A percentile compares a stretch with the other conserved stretches of the same genome.
These are phyloP conservation scores for Agrotis clavis DNA, from an alignment of 2,888 invertebrate genomes.

Conservation along the genomic window DNA sequence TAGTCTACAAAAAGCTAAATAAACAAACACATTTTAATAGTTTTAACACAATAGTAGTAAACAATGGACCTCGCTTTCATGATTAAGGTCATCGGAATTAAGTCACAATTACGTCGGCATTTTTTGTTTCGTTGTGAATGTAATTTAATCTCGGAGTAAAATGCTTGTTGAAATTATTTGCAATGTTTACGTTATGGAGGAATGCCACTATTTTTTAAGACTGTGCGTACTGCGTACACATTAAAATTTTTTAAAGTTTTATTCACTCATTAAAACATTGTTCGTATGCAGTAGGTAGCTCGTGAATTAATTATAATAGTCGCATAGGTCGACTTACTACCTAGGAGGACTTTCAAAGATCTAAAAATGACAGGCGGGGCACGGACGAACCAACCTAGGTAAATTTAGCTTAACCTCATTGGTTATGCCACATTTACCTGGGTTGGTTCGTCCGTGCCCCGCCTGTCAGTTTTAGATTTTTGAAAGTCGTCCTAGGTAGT, in stretches of 20 bases:
- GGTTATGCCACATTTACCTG: too few species aligned
- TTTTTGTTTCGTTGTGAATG: constrained; percentile 54
- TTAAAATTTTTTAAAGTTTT: neutral
- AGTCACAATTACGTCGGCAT: constrained; percentile 52
- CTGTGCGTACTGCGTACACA: too few species aligned
- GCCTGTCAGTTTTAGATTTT: too few species aligned
- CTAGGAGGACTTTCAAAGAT: too few species aligned
- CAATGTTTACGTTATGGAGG: constrained; percentile 1
- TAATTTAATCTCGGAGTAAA: constrained; percentile 37
- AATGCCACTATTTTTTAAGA: constrained; percentile 4
- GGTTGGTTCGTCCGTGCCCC: too few species aligned
- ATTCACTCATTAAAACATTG: neutral
- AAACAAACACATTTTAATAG: constrained; percentile 27
- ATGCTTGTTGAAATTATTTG: constrained; percentile 23
- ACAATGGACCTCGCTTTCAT: constrained; percentile 38
- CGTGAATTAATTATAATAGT: too few species aligned
- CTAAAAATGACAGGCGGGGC: too few species aligned
- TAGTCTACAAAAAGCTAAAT: neutral
- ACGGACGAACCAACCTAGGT: too few species aligned
- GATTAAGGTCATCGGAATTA: constrained; percentile 57
- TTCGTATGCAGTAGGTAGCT: too few species aligned
- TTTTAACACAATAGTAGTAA: constrained; percentile 13
- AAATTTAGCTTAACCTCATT: too few species aligned
- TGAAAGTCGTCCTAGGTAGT: too few species aligned
- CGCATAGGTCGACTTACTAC: too few species aligned